Conservation (phyloP, 2,113 vertebrate genomes). For the Callaeas wilsoni region DNA sequence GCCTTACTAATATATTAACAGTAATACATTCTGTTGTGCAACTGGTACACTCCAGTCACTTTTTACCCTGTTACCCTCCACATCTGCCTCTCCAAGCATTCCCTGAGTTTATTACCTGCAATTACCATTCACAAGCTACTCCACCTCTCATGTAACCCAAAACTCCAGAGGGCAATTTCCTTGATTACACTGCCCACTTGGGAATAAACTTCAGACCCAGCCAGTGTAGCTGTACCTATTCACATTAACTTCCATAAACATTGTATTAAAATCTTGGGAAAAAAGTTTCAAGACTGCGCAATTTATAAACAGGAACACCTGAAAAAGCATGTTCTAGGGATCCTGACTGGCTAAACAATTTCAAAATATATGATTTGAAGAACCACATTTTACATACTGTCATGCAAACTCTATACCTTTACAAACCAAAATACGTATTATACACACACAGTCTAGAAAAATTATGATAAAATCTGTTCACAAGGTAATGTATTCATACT, state of each 20-base stretch:
- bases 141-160: fast-evolving
- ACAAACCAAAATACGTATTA: neutral
- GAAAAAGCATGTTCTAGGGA: neutral
- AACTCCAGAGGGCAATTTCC: neutral
- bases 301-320: neutral
- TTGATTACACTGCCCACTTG: neutral
- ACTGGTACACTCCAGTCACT: neutral
- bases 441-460: neutral
- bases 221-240: neutral
- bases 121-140: neutral
- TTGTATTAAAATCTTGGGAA: neutral
- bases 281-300: neutral
- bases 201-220: neutral
- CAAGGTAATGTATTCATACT: neutral
- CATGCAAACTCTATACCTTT: neutral
- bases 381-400: neutral
- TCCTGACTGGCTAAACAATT: neutral
- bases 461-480: neutral
- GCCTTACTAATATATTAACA: neutral
- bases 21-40: neutral
- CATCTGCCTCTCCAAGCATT: neutral
- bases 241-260: neutral
- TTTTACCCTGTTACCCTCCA: neutral
- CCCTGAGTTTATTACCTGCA: neutral
- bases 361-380: neutral